Conservation (phyloP, 2,113 vertebrate genomes). For the Columbina picui region DNA sequence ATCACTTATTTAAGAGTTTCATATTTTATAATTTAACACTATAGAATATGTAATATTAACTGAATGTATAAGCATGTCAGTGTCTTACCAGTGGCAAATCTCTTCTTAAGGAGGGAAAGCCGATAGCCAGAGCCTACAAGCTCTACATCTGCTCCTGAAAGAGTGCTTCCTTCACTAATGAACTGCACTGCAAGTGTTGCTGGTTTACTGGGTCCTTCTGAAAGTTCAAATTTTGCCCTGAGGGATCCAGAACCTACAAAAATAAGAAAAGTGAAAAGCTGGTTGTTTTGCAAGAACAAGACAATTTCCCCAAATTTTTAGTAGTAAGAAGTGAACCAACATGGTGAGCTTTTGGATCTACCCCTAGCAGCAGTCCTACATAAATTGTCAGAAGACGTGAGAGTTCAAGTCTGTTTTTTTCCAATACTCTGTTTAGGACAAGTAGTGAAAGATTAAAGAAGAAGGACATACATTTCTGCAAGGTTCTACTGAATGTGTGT, state of each 20-base stretch:
- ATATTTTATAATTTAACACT: neutral
- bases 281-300: neutral
- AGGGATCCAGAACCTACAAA: conserved; percentile 89
- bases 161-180: conserved; percentile 89
- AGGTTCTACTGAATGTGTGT: neutral
- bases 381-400: neutral
- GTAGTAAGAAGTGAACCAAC: neutral
- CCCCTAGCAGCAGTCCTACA: neutral
- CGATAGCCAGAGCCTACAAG: conserved; percentile 91
- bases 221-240: conserved; percentile 95
- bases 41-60: neutral
- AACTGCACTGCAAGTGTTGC: conserved; percentile 95
- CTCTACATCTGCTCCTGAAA: conserved; percentile 92
- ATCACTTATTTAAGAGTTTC: neutral
- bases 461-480: neutral
- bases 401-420: neutral
- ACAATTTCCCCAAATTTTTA: neutral
- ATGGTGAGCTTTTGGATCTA: neutral
- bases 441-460: neutral
- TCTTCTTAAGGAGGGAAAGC: conserved; percentile 93
- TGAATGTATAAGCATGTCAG: neutral
- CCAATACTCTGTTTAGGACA: neutral
- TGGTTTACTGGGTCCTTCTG: conserved; percentile 90
- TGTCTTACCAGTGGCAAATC: conserved; percentile 91
- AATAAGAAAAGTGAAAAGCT: neutral